Percentiles rank a stretch among this genome's conserved stretches.
Evolutionary conservation across 1,140 invertebrate species (phyloP).

Genomic region (Lordiphosa collinella): DNA sequence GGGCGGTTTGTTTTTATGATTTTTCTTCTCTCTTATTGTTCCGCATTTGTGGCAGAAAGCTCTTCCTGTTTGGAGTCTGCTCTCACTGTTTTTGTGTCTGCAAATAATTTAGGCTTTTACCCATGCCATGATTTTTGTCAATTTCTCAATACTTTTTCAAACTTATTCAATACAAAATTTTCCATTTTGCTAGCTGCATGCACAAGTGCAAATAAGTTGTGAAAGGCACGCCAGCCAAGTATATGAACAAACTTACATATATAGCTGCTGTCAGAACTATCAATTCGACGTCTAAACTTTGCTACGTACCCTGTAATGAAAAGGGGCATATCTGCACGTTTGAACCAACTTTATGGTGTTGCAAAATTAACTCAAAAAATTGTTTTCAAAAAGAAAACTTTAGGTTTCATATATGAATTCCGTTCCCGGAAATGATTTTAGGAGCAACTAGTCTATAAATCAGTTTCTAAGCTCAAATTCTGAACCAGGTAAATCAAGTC

Average conservation of each 20-base stretch:
- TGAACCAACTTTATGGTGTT: not conserved
- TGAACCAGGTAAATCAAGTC: too few species aligned
- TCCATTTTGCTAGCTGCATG: slow-evolving; percentile 11
- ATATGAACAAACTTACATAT: slow-evolving; percentile 22
- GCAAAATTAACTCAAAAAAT: too few species aligned
- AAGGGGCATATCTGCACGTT: too few species aligned
- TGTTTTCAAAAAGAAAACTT: too few species aligned
- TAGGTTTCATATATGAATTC: too few species aligned
- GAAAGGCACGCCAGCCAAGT: slow-evolving; percentile 47
- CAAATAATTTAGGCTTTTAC: slow-evolving; percentile 41
- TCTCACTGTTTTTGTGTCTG: slow-evolving; percentile 29
- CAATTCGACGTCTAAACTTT: slow-evolving; percentile 13
- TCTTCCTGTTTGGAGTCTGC: slow-evolving; percentile 53
- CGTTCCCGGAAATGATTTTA: too few species aligned
- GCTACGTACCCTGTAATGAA: too few species aligned
- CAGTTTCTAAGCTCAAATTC: too few species aligned
- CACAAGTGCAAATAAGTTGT: slow-evolving; percentile 68
- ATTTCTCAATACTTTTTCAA: slow-evolving; percentile 33
- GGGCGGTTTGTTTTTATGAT: slow-evolving; percentile 52
- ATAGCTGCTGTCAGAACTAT: slow-evolving; percentile 12
- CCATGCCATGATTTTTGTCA: too few species aligned
- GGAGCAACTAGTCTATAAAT: too few species aligned
- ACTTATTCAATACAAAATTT: slow-evolving; percentile 10
- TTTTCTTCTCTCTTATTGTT: slow-evolving; percentile 44
- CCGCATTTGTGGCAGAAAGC: slow-evolving; percentile 59